Conservation (phyloP, 2,113 vertebrate genomes). For the Thinocorus orbignyianus region DNA sequence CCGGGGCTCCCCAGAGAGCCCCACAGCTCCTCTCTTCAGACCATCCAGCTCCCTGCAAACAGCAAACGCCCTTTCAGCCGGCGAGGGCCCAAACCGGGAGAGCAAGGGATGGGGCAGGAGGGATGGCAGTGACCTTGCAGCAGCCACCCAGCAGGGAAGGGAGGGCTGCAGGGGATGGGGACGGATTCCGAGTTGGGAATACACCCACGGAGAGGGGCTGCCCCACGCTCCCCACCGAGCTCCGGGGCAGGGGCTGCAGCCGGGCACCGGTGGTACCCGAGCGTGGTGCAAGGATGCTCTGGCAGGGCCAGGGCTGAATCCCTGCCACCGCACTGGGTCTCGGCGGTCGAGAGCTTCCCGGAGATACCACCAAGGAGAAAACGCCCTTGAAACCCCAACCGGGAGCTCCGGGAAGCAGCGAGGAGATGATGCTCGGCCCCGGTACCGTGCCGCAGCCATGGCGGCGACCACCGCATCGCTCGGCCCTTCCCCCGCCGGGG, state of each 20-base stretch:
- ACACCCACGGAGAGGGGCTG: rapidly evolving
- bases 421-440: not conserved
- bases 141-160: not conserved
- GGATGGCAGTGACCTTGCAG: not conserved
- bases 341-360: not conserved
- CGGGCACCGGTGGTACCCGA: not conserved
- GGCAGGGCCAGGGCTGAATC: not conserved
- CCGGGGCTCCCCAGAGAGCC: not conserved
- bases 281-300: not conserved
- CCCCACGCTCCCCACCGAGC: not conserved
- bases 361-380: not conserved
- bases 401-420: not conserved
- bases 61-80: not conserved
- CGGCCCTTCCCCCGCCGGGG: not conserved
- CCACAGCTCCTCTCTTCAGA: not conserved
- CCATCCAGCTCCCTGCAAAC: slow-evolving; percentile 7
- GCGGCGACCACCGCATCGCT: not conserved
- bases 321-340: not conserved
- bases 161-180: not conserved
- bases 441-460: not conserved
- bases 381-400: not conserved
- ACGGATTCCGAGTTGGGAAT: rapidly evolving
- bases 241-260: not conserved
- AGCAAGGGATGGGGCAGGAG: rapidly evolving
- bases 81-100: too few relatives aligned